Evolutionary conservation across 2,113 vertebrate genomes (phyloP), one percentile per base, ranked within the genome.

Genomic region (Benitochromis conjunctus): DNA sequence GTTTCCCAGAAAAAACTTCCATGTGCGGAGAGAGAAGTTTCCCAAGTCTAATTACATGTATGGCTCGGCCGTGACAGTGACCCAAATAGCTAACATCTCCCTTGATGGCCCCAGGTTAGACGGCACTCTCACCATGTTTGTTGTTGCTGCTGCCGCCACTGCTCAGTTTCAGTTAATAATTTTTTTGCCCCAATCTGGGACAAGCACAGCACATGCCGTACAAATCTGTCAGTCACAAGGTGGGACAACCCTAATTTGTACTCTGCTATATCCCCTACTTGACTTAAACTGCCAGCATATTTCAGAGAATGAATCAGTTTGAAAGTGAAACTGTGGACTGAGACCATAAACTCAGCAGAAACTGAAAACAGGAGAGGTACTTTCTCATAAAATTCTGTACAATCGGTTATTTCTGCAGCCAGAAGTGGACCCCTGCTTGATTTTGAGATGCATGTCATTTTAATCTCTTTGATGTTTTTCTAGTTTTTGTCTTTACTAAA

Each of bases 31-130:
- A 84, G 62, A 82, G 92, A 95, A 91, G 91, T 92, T 94, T 96
- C 94, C 94, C 88, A 91, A 95, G 86, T 90, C 34, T 96, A 96
- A 96, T 96, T 95, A 95, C 93, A 94, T 82, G 85, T 86, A 85
- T 81, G 66, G 90, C 85, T 84, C 58, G 5, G 74, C 91, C 48
- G 86, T 89, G 86, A 92, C 90, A 79, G 91, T 79, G 94, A 94
- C 92, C 93, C 82, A 95, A 95, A 95, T 94, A 92, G 89, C 83
- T 78, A 69, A 53, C 81, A 48, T 77, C 62, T 85, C 74, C 69
- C 62, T 69, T 41, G 81, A 85, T 62, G 16, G 82, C 85, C 36
- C 55, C 18, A 57, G 55, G 85, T 82, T 83, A 85, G 71, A 82
- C 53, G 38, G 58, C 62, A 80, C 86, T 88, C 86, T 53, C 84